Evolutionary conservation across 2,113 vertebrate species (phyloP).

Genomic region (Caranx ignobilis): DNA sequence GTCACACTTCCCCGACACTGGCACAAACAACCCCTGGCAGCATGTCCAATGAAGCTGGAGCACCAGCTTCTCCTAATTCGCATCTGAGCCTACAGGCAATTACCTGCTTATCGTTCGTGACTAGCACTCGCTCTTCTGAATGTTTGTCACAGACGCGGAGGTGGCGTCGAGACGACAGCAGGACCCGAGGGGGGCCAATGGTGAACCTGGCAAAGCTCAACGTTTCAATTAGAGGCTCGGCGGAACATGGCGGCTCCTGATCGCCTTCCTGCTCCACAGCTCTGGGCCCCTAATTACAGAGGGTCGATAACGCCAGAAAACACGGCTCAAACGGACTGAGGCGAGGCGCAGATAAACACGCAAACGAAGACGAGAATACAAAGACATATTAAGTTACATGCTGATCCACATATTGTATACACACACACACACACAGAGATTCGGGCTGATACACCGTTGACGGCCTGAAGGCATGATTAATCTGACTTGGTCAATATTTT

Average conservation of each 20-base stretch:
- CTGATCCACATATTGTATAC: neutral
- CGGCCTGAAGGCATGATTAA: slow-evolving; percentile 30
- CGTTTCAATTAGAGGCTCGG: slow-evolving; percentile 78
- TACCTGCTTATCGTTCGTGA: slow-evolving; percentile 75
- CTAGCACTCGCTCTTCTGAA: slow-evolving; percentile 57
- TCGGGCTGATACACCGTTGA: slow-evolving; percentile 8
- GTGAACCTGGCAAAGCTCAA: slow-evolving; percentile 57
- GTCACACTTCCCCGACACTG: slow-evolving; percentile 22
- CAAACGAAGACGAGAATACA: slow-evolving; percentile 37
- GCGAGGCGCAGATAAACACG: slow-evolving; percentile 50
- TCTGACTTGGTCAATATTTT: slow-evolving; percentile 1
- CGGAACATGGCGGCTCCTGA: slow-evolving; percentile 63
- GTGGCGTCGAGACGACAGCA: slow-evolving; percentile 50
- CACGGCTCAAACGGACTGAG: slow-evolving; percentile 43
- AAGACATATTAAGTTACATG: slow-evolving; percentile 20
- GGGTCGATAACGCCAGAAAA: slow-evolving; percentile 70
- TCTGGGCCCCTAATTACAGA: slow-evolving; percentile 68
- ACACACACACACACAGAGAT: slow-evolving; percentile 11
- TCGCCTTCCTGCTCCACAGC: slow-evolving; percentile 61
- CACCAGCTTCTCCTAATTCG: slow-evolving; percentile 64
- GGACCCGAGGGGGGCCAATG: slow-evolving; percentile 27
- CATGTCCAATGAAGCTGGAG: slow-evolving; percentile 48
- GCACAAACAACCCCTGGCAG: slow-evolving; percentile 69
- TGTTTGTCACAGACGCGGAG: slow-evolving; percentile 65
- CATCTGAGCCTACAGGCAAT: slow-evolving; percentile 72